phyloP scores from a whole-genome alignment of 2,888 invertebrate species.

The Sphaerophoria taeniata region DNA sequence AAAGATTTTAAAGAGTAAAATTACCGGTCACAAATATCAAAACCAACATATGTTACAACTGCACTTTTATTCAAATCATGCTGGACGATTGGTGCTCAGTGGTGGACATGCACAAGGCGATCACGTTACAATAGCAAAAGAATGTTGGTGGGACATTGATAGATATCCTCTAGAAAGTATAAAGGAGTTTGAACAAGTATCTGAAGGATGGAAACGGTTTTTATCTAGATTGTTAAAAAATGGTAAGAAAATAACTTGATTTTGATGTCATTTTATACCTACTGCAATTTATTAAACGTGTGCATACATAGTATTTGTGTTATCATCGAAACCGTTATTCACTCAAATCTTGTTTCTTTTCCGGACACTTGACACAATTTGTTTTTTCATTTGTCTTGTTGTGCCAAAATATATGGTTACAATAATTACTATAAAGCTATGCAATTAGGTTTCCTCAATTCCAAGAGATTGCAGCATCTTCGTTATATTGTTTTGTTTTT shows the following conservation, averaged over 20 bases:
- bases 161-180: conserved; percentile 93
- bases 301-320: no score
- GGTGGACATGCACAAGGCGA: conserved; percentile 82
- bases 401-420: no score
- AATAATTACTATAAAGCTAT: no score
- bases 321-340: no score
- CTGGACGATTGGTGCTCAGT: conserved; percentile 86
- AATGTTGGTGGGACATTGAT: conserved; percentile 80
- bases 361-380: no score
- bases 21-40: background rate
- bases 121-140: conserved; percentile 73
- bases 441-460: no score
- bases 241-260: conserved; percentile 76
- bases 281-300: no score
- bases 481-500: no score
- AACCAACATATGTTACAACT: conserved; percentile 89
- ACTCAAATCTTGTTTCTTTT: no score
- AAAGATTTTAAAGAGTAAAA: conserved; percentile 30
- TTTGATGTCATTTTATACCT: background rate
- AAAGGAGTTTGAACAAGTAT: conserved; percentile 93
- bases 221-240: conserved; percentile 88
- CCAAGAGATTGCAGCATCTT: no score
- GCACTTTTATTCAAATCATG: conserved; percentile 92
- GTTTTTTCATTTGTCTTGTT: no score
- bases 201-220: conserved; percentile 90